Conservation (phyloP, 2,797 vertebrate genomes). For the Fringilla coelebs region DNA sequence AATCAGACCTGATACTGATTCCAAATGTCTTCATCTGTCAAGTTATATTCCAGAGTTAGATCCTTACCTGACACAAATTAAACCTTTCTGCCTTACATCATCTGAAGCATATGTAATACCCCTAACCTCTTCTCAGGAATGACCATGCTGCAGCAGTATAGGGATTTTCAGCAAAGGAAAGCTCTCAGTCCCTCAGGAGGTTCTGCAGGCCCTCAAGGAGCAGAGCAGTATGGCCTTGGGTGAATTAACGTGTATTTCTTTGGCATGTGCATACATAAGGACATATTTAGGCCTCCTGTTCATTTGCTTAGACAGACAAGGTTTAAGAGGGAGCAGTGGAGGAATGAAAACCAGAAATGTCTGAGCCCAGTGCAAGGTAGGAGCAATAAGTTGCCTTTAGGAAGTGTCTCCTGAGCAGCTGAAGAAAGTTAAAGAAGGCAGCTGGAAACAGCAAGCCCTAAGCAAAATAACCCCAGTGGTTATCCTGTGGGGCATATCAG, state of each 20-base stretch:
- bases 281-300: neutral
- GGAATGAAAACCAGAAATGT: neutral
- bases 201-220: neutral
- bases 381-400: neutral
- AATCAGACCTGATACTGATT: neutral
- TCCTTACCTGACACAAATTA: neutral
- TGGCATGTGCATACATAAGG: neutral
- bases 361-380: neutral
- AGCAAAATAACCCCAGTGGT: neutral
- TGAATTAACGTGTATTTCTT: neutral
- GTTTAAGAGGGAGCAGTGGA: neutral
- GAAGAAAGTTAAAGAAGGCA: conserved; percentile 7
- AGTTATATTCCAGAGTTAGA: neutral
- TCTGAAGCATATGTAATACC: neutral
- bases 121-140: neutral
- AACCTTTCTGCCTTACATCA: neutral
- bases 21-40: neutral
- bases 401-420: neutral
- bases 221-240: neutral
- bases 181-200: neutral
- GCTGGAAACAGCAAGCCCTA: neutral
- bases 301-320: neutral
- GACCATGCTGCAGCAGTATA: neutral
- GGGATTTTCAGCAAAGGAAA: neutral
- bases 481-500: neutral